A percentile compares a stretch with the other conserved stretches of the same genome.
These are phyloP conservation scores for Fistularia commersonii DNA, from an alignment of 2,797 vertebrate genomes.

Conservation along the genomic window DNA sequence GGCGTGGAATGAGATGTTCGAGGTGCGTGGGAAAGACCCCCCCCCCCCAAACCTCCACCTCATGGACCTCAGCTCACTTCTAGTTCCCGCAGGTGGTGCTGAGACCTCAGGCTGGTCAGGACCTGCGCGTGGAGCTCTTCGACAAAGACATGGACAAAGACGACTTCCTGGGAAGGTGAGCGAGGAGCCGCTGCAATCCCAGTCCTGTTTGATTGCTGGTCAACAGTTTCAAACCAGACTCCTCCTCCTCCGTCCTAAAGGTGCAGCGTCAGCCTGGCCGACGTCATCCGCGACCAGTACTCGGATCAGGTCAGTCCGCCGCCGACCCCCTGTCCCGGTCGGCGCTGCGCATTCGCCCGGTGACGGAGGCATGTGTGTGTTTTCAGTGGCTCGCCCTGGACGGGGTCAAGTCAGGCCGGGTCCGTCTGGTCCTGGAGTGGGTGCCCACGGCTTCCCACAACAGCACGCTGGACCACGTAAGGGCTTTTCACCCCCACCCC, in stretches of 20 bases:
- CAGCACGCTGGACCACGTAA: conserved; percentile 77
- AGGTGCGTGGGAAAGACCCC: conserved; percentile 67
- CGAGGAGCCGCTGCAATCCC: neutral
- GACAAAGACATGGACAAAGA: conserved; percentile 91
- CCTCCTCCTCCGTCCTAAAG: conserved; percentile 54
- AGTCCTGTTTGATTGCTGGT: neutral
- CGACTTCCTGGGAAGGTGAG: conserved; percentile 89
- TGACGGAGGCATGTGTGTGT: conserved; percentile 2
- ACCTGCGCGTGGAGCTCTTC: conserved; percentile 81
- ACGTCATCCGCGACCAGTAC: conserved; percentile 74
- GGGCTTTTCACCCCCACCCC: conserved; percentile 6
- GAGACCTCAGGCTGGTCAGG: conserved; percentile 75
- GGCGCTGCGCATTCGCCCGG: neutral
- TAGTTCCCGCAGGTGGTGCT: conserved; percentile 73
- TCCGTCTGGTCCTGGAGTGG: conserved; percentile 84
- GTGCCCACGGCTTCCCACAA: conserved; percentile 67
- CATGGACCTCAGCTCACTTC: neutral
- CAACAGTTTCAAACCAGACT: neutral
- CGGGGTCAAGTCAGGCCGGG: conserved; percentile 82
- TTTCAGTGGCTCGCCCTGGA: conserved; percentile 83
- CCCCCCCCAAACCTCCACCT: no score
- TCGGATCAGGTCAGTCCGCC: conserved; percentile 76
- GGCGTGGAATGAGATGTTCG: conserved; percentile 88
- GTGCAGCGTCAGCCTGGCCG: conserved; percentile 73
- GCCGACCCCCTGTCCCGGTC: neutral